These are phyloP conservation scores for Anthopleura xanthogrammica DNA, from an alignment of 92 coral and sea anemone species.

Conservation along the genomic window DNA sequence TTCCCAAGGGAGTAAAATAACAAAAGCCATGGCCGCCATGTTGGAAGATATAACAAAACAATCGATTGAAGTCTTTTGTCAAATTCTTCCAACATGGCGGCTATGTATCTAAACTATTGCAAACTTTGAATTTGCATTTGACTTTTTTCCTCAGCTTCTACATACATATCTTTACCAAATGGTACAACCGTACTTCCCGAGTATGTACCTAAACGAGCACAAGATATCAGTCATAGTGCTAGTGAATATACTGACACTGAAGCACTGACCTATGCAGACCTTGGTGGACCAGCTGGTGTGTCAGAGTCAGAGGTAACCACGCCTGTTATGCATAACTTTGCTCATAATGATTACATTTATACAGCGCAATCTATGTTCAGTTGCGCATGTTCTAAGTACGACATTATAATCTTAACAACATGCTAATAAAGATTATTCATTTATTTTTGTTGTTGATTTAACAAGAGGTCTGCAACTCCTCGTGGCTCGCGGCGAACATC, in stretches of 20 bases:
- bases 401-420: background rate
- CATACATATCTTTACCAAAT: conserved; percentile 46
- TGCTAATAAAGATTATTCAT: background rate
- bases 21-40: too few species aligned
- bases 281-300: conserved; percentile 35
- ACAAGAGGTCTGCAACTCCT: conserved; percentile 55
- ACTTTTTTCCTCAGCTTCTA: conserved; percentile 18
- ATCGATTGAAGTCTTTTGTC: too few species aligned
- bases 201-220: conserved; percentile 59
- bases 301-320: conserved; percentile 45
- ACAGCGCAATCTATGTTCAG: too few species aligned
- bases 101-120: too few species aligned
- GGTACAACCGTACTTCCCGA: conserved; percentile 53
- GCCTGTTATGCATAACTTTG: too few species aligned
- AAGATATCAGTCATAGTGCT: conserved; percentile 64
- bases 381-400: too few species aligned
- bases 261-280: conserved; percentile 83
- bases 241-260: conserved; percentile 89
- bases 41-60: too few species aligned
- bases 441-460: background rate
- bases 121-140: background rate
- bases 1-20: too few species aligned
- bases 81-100: too few species aligned
- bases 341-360: too few species aligned
- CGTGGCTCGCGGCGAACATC: conserved; percentile 79